These are phyloP conservation scores for Dysmachus trigonus DNA, from an alignment of 2,888 invertebrate genomes.

Conservation along the genomic window DNA sequence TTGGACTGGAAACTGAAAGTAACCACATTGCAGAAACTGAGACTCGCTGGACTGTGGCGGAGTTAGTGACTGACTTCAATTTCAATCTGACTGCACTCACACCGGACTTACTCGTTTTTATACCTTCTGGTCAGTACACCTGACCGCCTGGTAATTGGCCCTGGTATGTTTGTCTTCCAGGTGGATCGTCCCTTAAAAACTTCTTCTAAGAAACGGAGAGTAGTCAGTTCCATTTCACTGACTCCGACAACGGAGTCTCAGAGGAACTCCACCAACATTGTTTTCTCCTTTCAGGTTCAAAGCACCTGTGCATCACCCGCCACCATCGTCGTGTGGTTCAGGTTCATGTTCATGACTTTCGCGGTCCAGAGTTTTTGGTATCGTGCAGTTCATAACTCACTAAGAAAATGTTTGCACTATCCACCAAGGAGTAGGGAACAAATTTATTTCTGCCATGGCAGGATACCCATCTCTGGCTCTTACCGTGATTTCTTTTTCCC, in stretches of 20 bases:
- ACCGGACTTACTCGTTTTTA: neutral
- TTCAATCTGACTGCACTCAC: neutral
- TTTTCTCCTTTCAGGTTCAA: slow-evolving; percentile 26
- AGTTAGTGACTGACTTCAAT: neutral
- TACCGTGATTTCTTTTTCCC: slow-evolving; percentile 11
- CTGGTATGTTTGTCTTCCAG: neutral
- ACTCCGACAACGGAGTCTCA: neutral
- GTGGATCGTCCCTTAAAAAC: neutral
- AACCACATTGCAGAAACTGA: neutral
- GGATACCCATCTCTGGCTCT: neutral
- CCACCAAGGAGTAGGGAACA: neutral
- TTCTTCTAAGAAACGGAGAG: neutral
- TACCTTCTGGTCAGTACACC: neutral
- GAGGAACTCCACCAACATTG: neutral
- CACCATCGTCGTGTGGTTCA: neutral
- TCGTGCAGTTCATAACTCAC: neutral
- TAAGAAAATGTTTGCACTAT: neutral
- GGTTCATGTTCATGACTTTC: slow-evolving; percentile 31
- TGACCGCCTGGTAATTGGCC: neutral
- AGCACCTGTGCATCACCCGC: neutral
- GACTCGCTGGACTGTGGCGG: neutral
- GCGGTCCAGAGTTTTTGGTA: neutral
- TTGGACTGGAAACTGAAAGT: slow-evolving; percentile 22
- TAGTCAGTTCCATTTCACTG: slow-evolving; percentile 18
- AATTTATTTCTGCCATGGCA: neutral